Evolutionary conservation across 2,113 vertebrate species (phyloP).

Genomic region (Paradoxurus hermaphroditus): DNA sequence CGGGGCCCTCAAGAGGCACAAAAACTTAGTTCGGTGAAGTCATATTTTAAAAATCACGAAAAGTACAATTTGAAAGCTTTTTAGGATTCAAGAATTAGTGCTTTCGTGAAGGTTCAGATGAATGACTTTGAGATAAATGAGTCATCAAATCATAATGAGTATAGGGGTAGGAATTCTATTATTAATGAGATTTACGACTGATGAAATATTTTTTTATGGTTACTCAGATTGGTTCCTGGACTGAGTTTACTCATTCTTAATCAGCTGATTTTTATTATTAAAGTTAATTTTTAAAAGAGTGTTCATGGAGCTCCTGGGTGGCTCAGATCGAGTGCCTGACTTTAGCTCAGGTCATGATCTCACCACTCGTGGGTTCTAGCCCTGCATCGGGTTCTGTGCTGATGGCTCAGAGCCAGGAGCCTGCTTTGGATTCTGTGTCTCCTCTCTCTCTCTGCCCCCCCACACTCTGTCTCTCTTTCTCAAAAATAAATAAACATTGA

Average conservation of each 20-base stretch:
- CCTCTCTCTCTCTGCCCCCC: too few relatives aligned
- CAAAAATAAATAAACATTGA: too few relatives aligned
- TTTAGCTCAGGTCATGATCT: too few relatives aligned
- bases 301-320: background rate
- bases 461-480: too few relatives aligned
- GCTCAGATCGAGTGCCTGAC: too few relatives aligned
- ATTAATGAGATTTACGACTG: conserved; percentile 19
- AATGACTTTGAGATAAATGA: conserved; percentile 46
- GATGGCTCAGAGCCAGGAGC: too few relatives aligned
- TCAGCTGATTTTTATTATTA: background rate
- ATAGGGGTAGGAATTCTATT: background rate
- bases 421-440: too few relatives aligned
- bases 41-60: background rate
- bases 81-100: background rate
- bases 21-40: background rate
- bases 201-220: conserved; percentile 4
- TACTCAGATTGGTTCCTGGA: background rate
- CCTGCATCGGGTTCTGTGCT: too few relatives aligned
- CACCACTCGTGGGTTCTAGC: too few relatives aligned
- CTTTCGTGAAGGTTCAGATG: conserved; percentile 9
- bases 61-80: background rate
- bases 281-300: background rate
- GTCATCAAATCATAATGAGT: background rate
- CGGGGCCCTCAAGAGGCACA: background rate
- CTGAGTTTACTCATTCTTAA: background rate